Evolutionary conservation across 1,140 invertebrate species (phyloP).

Genomic region (Lepidurus packardi): DNA sequence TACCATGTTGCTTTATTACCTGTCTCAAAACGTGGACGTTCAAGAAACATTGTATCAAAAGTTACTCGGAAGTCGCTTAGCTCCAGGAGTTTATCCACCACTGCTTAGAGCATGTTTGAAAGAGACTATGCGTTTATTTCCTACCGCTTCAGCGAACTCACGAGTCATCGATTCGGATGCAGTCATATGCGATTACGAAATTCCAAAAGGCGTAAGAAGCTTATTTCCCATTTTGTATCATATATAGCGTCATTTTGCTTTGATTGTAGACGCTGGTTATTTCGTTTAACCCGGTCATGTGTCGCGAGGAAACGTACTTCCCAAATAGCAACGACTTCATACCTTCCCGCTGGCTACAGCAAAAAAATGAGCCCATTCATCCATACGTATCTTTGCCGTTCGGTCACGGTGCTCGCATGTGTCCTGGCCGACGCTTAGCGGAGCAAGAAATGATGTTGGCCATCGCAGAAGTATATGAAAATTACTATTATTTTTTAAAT

Average conservation of each 20-base stretch:
- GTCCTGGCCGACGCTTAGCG: conserved; percentile 44
- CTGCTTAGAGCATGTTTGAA: conserved; percentile 58
- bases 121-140: conserved; percentile 52
- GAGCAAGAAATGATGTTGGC: conserved; percentile 41
- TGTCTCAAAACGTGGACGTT: conserved; percentile 23
- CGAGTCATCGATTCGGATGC: conserved; percentile 41
- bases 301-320: conserved; percentile 27
- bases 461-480: conserved; percentile 12
- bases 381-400: conserved; percentile 44
- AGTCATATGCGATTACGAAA: conserved; percentile 41
- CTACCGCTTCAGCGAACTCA: conserved; percentile 41
- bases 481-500: not conserved
- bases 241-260: not conserved
- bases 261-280: conserved; percentile 26
- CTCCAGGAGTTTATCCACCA: conserved; percentile 22
- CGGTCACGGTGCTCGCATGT: conserved; percentile 46
- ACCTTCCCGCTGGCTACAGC: conserved; percentile 14
- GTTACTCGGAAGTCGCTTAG: not conserved
- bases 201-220: conserved; percentile 55
- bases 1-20: conserved; percentile 29
- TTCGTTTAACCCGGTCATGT: conserved; percentile 24
- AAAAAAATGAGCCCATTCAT: conserved; percentile 30
- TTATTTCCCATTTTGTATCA: not conserved
- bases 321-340: conserved; percentile 23
- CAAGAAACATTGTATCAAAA: conserved; percentile 26